Percentiles rank a stretch among this genome's conserved stretches.
Evolutionary conservation across 37 sponge, comb jelly and placozoan genomes (phyloP).

Genomic region (Oopsacas minuta): DNA sequence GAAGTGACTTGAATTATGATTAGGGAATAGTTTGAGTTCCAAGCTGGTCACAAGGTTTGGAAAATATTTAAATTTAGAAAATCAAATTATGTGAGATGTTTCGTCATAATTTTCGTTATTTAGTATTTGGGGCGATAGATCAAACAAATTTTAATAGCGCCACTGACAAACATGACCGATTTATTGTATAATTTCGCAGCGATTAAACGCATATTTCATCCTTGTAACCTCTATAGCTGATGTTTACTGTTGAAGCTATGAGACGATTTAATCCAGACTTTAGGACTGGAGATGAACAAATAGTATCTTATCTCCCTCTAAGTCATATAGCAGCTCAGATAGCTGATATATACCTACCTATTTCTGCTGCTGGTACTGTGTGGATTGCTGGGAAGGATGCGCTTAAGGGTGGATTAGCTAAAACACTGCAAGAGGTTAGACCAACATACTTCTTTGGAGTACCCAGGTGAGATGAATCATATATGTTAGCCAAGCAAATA

Average conservation of each 20-base stretch:
- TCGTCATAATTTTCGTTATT: background rate
- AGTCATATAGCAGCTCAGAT: slow-evolving; percentile 68
- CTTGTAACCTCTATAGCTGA: background rate
- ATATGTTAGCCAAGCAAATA: too few species aligned
- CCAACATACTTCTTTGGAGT: slow-evolving; percentile 85
- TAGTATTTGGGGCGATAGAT: background rate
- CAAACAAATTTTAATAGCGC: too few species aligned
- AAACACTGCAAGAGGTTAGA: slow-evolving; percentile 70
- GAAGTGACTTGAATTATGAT: background rate
- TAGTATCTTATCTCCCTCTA: slow-evolving; percentile 71
- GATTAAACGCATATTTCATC: too few species aligned
- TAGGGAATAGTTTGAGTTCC: background rate
- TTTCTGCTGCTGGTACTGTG: slow-evolving; percentile 36
- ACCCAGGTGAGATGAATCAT: slow-evolving; percentile 38
- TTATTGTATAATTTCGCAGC: too few species aligned
- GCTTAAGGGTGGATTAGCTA: slow-evolving; percentile 45
- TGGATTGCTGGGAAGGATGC: slow-evolving; percentile 90
- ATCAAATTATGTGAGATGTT: background rate
- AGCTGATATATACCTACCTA: slow-evolving; percentile 45
- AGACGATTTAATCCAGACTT: background rate
- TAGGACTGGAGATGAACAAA: slow-evolving; percentile 36
- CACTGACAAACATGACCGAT: too few species aligned
- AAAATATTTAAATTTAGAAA: background rate
- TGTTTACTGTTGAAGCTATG: background rate
- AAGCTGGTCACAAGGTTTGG: background rate